A percentile compares a stretch with the other conserved stretches of the same genome.
phyloP scores from a whole-genome alignment of 2,113 vertebrate genomes.

The Herpetotheres cachinnans region DNA sequence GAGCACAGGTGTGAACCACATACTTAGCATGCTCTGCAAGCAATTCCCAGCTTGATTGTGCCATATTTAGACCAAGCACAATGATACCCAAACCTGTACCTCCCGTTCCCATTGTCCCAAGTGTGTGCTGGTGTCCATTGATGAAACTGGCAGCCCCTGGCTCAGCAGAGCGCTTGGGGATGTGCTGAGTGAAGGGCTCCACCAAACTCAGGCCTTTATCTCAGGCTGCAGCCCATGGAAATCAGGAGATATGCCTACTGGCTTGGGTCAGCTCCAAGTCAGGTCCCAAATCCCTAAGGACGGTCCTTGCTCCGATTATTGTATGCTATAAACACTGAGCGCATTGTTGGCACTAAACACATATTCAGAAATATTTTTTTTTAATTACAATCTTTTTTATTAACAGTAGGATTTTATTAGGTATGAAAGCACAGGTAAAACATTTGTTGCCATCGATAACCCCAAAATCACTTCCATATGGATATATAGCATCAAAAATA shows the following conservation, averaged over 20 bases:
- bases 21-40: background rate
- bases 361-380: background rate
- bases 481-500: background rate
- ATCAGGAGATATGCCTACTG: background rate
- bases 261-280: background rate
- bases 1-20: background rate
- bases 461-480: background rate
- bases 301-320: background rate
- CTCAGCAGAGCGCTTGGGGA: background rate
- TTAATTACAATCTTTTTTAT: background rate
- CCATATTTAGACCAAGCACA: background rate
- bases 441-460: background rate
- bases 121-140: background rate
- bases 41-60: accelerated
- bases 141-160: background rate
- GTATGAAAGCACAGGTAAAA: background rate
- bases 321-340: background rate
- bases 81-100: background rate
- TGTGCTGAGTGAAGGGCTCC: background rate
- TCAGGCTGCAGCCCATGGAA: background rate
- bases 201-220: background rate
- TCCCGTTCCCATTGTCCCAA: background rate
- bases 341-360: background rate
- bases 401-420: background rate
- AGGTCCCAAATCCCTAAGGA: background rate